Base-by-base conservation (phyloP, 2,797 vertebrate genomes). In the Florisuga fusca region DNA sequence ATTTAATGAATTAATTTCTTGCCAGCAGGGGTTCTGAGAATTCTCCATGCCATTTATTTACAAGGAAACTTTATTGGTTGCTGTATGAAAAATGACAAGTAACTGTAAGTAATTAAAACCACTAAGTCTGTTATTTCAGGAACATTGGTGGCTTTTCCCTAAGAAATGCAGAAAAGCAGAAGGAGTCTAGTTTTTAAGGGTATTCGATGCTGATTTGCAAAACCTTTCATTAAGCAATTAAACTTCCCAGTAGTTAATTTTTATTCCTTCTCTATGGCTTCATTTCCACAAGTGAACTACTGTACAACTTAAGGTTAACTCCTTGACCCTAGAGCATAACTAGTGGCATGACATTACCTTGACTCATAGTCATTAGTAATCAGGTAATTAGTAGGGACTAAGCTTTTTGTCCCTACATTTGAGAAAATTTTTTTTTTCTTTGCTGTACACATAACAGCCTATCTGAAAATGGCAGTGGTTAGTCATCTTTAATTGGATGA, bases 101-200 rank as follows among this genome's bases (percentile, higher is more conserved):
- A 93, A 89, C 73, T 93, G 76, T 78, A 93, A 94, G 66, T 68
- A 74, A 78, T 97, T 86, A 90, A 73, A 84, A 86, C 10, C 76
- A 88, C 72, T 64, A 63, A 71, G 59, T 76, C 53, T 90, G 7
- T 93, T 95, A 71, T 59, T 79, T 79, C 50, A 92, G 81, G 54
- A 87, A 80, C 36, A 2, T 25, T 71, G 11, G 36, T 84, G 34
- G 15, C 41, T 92, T 94, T 95, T 94, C 46, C 3, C 1, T 31
- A 33, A 84, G 58, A 76, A 80, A 76, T 75, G n/a, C 14, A 20
- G 69, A 50, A 78, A 76, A 84, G 81, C 10, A 81, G 78, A 80
- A 86, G 46, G 67, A 61, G 33, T 67, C 26, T 81, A 26, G 33
- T 63, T 94, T 94, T 77, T 71, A 48, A 58, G 55, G 18, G 31